Evolutionary conservation across 2,113 vertebrate species (phyloP).

Genomic region (Brevimyrus niger): DNA sequence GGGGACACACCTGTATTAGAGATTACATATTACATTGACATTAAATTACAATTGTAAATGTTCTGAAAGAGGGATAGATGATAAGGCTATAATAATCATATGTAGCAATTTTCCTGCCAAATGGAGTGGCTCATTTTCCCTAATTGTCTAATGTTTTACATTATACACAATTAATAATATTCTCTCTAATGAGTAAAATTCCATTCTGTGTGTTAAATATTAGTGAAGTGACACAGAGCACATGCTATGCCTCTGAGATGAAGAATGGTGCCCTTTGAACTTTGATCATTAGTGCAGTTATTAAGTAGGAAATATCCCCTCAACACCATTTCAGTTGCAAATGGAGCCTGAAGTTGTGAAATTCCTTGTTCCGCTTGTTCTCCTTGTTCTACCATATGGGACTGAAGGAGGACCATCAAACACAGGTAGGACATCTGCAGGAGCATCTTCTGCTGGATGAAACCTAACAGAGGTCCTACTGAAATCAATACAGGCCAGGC

Average conservation of each 20-base stretch:
- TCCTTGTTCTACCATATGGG: slow-evolving; percentile 35
- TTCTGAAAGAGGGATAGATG: neutral
- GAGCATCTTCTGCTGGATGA: neutral
- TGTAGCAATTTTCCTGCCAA: neutral
- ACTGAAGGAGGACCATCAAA: slow-evolving; percentile 21
- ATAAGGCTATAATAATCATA: neutral
- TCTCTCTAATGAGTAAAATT: neutral
- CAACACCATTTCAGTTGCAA: slow-evolving; percentile 36
- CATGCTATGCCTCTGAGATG: neutral
- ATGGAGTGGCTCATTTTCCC: neutral
- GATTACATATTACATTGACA: neutral
- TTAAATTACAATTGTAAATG: neutral
- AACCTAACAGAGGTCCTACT: neutral
- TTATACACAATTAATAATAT: neutral
- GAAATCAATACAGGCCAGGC: neutral
- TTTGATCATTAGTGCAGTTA: slow-evolving; percentile 38
- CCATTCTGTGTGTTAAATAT: neutral
- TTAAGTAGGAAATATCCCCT: slow-evolving; percentile 41
- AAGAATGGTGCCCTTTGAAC: slow-evolving; percentile 53
- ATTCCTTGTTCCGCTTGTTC: slow-evolving; percentile 32
- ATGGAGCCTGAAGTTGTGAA: slow-evolving; percentile 20
- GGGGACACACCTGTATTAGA: neutral
- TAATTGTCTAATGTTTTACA: neutral
- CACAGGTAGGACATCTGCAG: slow-evolving; percentile 37
- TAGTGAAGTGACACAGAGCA: neutral